Evolutionary conservation across 2,797 vertebrate species (phyloP).

Genomic region (Xenopus petersii): DNA sequence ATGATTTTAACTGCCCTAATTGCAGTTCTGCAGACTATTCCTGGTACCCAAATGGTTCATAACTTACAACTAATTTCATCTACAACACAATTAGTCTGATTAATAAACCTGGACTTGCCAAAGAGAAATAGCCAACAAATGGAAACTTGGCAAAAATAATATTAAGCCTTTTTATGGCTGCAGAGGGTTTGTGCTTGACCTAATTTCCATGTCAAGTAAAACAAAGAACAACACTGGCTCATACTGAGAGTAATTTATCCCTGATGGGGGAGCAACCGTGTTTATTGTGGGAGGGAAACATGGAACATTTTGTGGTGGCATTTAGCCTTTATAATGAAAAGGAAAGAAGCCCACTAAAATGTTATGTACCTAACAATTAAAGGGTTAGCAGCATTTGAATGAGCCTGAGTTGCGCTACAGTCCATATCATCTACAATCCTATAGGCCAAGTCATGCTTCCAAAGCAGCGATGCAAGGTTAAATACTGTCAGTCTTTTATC

Average conservation of each 20-base stretch:
- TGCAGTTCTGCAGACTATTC: slow-evolving; percentile 4
- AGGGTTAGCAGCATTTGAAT: too few relatives aligned
- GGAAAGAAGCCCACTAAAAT: too few relatives aligned
- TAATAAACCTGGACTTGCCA: slow-evolving; percentile 8
- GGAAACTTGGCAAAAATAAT: background rate
- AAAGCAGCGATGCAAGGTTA: too few relatives aligned
- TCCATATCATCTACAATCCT: too few relatives aligned
- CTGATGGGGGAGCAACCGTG: too few relatives aligned
- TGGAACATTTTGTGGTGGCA: too few relatives aligned
- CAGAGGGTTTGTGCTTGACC: background rate
- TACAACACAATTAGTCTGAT: slow-evolving; percentile 8
- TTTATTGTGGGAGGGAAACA: too few relatives aligned
- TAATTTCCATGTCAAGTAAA: slow-evolving; percentile 1
- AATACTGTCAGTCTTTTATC: too few relatives aligned
- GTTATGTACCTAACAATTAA: too few relatives aligned
- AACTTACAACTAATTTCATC: slow-evolving; percentile 10
- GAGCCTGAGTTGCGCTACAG: too few relatives aligned
- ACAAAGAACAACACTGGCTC: background rate
- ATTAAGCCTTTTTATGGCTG: slow-evolving; percentile 6
- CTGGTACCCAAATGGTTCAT: slow-evolving; percentile 1
- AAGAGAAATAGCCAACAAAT: slow-evolving; percentile 6
- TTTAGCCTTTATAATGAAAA: too few relatives aligned
- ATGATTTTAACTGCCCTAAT: slow-evolving; percentile 1
- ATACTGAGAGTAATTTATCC: background rate
- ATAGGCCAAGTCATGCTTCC: too few relatives aligned